Evolutionary conservation across 2,888 invertebrate species (phyloP), one percentile per base, ranked within the genome.

Genomic region (Dilophus febrilis): DNA sequence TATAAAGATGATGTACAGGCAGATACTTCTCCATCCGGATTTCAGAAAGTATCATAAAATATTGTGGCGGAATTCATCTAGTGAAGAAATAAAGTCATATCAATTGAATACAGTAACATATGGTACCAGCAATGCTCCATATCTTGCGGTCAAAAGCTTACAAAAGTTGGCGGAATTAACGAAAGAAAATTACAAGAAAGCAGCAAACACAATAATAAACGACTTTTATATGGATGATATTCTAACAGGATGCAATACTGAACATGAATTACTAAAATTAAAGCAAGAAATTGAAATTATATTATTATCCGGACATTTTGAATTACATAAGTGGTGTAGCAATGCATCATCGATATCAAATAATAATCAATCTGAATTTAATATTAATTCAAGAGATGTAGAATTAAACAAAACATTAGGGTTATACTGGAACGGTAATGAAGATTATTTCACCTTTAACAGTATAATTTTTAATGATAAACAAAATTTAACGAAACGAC

Each of bases 1-100:
- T 35, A 45, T 55, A 10, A 35, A 40, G 4, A 44, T 50, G 40
- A 52, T 52, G 45, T 52, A 48, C 35, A 42, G 43, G 1, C 49
- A 49, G 39, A 44, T 52, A 10, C 3, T 26, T 8, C 29, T 51
- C 1, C 28, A 43, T 22, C 40, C 41, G 10, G 30, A 40, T 3
- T 38, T 50, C 12, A 27, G 32, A 11, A 39, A 48, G 31, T 46
- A 44, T 17, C 45, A 49, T 12, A 29, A 47, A 13, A 48, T 47
- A 5, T 26, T 51, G 3, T 49, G 47, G 46, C 34, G 48, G 32
- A 22, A 32, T 3, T 35, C 31, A 31, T 38, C 38, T n/a, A n/a
- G 22, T 7, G 30, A 40, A n/a, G 42, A 40, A 4, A n/a, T 47
- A 3, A 7, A 33, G 13, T 39, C 41, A 10, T 46, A 45, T 30